Base-by-base conservation (phyloP, 2,113 vertebrate genomes). In the Oryzias woworae region DNA sequence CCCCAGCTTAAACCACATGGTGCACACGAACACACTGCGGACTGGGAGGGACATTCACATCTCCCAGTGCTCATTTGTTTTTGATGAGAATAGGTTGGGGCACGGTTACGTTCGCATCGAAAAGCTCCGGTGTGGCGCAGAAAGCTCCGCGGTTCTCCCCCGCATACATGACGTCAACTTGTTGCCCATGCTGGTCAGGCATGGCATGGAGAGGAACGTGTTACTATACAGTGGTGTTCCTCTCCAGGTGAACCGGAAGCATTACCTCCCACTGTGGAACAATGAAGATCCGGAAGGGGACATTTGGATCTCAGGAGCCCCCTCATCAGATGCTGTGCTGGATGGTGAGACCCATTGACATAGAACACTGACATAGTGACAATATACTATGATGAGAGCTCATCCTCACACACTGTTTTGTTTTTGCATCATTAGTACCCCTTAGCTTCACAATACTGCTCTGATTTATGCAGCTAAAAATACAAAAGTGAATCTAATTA, bases 221-320 rank as follows among this genome's bases (percentile, higher is more conserved):
- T 42, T 64, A 0, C 66, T 81, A 46, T 83, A 69, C 0, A 66
- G 64, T 0, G 85, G 85, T 17, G 71, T 46, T 1, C 94, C 95
- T 0, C 88, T 96, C 12, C 87, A 84, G 45, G 81, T 90, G 0
- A 72, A 66, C 44, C 89, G 66, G 42, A 93, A 87, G 49, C 94
- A 95, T 75, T 97, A 95, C 79, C 84, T 98, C 42, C 74, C 94
- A 0, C 85, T 97, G 17, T 96, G 97, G 96, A 96, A 96, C 73
- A 95, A 94, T 18, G 94, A 95, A 43, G 95, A 97, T 14, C 94
- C 94, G 0, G 93, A 93, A 7, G 95, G 95, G 5, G 86, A 87
- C 7, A 5, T 89, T 7, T 98, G 96, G 95, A 45, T 75, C 43
- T 62, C 69, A 0, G 73, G 77, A 5, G 71, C n/a, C 20, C 53